Evolutionary conservation across 2,797 vertebrate species (phyloP).

Genomic region (Ambastaia sidthimunki): DNA sequence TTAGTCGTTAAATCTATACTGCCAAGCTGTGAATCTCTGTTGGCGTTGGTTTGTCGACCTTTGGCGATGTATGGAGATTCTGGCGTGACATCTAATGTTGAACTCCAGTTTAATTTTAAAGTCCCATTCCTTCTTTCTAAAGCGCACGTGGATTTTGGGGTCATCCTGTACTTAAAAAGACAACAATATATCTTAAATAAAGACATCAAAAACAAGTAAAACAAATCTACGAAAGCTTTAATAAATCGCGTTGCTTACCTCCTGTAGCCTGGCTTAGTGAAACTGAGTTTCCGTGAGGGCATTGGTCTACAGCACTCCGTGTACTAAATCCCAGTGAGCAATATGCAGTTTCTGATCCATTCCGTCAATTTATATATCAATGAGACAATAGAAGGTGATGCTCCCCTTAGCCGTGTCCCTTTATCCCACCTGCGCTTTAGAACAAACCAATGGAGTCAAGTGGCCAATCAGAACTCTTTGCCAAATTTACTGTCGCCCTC

Average conservation of each 20-base stretch:
- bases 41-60: constrained; percentile 20
- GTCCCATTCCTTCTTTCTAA: constrained; percentile 48
- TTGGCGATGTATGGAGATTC: constrained; percentile 40
- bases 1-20: not conserved
- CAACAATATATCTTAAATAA: not conserved
- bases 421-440: constrained; percentile 84
- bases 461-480: constrained; percentile 82
- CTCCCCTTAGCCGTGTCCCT: constrained; percentile 78
- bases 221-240: not conserved
- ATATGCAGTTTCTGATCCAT: constrained; percentile 39
- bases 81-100: not conserved
- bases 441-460: constrained; percentile 73
- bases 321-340: constrained; percentile 5
- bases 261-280: constrained; percentile 19
- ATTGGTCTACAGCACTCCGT: not conserved
- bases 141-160: constrained; percentile 68
- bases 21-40: constrained; percentile 14
- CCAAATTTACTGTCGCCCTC: not conserved
- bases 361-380: constrained; percentile 66
- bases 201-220: not conserved
- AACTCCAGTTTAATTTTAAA: constrained; percentile 18
- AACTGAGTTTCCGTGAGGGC: constrained; percentile 38
- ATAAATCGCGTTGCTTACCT: constrained; percentile 10
- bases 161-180: constrained; percentile 77
- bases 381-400: constrained; percentile 76